phyloP scores from a whole-genome alignment of 2,888 invertebrate species.

The Sarcophaga caerulescens region DNA sequence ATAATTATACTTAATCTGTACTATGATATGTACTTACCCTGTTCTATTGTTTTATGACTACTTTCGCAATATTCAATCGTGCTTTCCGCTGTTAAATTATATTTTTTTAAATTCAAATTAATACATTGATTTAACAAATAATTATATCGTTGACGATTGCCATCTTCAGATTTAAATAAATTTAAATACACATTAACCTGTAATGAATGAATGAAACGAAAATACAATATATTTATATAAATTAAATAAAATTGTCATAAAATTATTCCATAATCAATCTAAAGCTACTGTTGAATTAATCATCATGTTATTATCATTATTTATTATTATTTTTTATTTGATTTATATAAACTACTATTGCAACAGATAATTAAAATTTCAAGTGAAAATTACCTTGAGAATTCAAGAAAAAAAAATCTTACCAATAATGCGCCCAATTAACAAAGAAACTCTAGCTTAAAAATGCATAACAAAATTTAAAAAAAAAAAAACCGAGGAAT shows the following conservation, averaged over 20 bases:
- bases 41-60: constrained; percentile 69
- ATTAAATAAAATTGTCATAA: constrained; percentile 34
- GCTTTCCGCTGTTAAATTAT: constrained; percentile 73
- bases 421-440: constrained; percentile 27
- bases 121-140: constrained; percentile 74
- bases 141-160: constrained; percentile 74
- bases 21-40: constrained; percentile 70
- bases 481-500: no score
- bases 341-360: not conserved
- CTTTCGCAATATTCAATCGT: constrained; percentile 76
- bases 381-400: constrained; percentile 44
- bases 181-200: constrained; percentile 77
- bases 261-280: constrained; percentile 48
- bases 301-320: no score
- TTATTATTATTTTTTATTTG: no score
- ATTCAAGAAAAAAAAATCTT: constrained; percentile 2
- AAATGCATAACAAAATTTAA: constrained; percentile 21
- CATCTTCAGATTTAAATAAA: constrained; percentile 73
- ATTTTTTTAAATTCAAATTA: constrained; percentile 73
- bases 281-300: not conserved
- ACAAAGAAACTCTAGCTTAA: not conserved
- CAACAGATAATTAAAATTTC: constrained; percentile 24
- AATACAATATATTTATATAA: not conserved
- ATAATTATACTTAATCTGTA: not conserved
- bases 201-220: constrained; percentile 4